Percentiles rank a stretch among this genome's conserved stretches.
Evolutionary conservation across 2,113 vertebrate species (phyloP).

Genomic region (Oostethus manadensis): DNA sequence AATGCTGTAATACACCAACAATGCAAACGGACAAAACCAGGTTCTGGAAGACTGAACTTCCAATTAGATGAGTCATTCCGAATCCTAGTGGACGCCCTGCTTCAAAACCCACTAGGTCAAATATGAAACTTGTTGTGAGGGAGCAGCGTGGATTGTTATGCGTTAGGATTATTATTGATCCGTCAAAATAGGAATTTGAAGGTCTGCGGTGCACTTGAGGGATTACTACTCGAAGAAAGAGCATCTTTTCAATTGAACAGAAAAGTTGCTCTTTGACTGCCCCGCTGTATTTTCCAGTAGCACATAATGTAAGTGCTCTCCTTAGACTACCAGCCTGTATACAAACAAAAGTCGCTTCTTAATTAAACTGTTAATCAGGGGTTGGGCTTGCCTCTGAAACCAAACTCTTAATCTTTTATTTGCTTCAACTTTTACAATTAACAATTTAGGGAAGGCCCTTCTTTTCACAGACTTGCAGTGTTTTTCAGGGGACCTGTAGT

Average conservation of each 20-base stretch:
- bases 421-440: no score
- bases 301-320: not conserved
- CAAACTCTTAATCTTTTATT: no score
- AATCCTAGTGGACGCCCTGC: slow-evolving; percentile 21
- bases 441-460: no score
- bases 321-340: not conserved
- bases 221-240: slow-evolving; percentile 37
- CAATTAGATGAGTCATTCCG: slow-evolving; percentile 22
- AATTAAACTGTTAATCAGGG: not conserved
- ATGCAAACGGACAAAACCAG: slow-evolving; percentile 2
- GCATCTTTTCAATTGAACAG: slow-evolving; percentile 1
- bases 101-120: not conserved
- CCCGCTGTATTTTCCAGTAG: not conserved
- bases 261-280: not conserved
- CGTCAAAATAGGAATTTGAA: slow-evolving; percentile 25
- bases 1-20: slow-evolving; percentile 7
- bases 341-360: not conserved
- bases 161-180: slow-evolving; percentile 36
- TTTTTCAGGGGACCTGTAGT: no score
- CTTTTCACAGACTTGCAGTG: no score
- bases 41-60: slow-evolving; percentile 2
- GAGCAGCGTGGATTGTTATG: not conserved
- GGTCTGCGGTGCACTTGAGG: slow-evolving; percentile 25
- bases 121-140: slow-evolving; percentile 1
- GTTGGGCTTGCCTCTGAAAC: not conserved